Percentiles rank a stretch among this genome's conserved stretches.
phyloP scores from a whole-genome alignment of 2,113 vertebrate genomes.

The Grantiella picta region DNA sequence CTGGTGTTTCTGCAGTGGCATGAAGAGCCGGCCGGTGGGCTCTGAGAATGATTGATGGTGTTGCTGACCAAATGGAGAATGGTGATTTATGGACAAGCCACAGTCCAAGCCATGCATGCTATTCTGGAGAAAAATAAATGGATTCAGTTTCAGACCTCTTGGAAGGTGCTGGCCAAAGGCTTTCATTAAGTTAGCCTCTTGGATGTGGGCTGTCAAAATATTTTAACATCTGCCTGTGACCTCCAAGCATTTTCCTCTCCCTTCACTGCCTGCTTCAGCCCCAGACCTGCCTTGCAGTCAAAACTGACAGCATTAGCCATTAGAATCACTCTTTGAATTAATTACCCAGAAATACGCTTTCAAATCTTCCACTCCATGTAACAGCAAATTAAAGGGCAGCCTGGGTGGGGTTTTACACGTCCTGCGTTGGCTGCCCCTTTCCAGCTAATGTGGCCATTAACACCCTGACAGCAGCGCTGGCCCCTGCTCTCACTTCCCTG shows the following conservation, averaged over 20 bases:
- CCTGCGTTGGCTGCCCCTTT: slow-evolving; percentile 31
- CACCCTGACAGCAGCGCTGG: background rate
- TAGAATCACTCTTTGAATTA: slow-evolving; percentile 70
- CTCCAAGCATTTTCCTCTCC: slow-evolving; percentile 53
- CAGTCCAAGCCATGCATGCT: slow-evolving; percentile 11
- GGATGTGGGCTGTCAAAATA: slow-evolving; percentile 70
- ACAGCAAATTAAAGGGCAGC: slow-evolving; percentile 67
- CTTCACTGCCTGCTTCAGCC: slow-evolving; percentile 43
- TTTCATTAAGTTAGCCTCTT: slow-evolving; percentile 65
- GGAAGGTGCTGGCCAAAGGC: slow-evolving; percentile 53
- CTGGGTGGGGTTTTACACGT: slow-evolving; percentile 50
- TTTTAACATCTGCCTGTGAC: slow-evolving; percentile 62
- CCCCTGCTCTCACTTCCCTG: background rate
- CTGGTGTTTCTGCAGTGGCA: background rate
- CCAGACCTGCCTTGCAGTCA: slow-evolving; percentile 54
- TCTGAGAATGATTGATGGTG: slow-evolving; percentile 1
- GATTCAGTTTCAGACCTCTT: slow-evolving; percentile 59
- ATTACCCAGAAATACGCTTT: slow-evolving; percentile 70
- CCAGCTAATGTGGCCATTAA: slow-evolving; percentile 25
- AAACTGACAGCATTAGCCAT: slow-evolving; percentile 67
- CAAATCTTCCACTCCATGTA: slow-evolving; percentile 64
- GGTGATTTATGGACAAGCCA: slow-evolving; percentile 54
- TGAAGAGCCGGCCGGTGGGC: background rate
- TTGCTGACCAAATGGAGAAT: slow-evolving; percentile 42
- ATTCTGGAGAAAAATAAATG: slow-evolving; percentile 60